These are phyloP conservation scores for Passer montanus DNA, from an alignment of 2,113 vertebrate species.

Conservation along the genomic window DNA sequence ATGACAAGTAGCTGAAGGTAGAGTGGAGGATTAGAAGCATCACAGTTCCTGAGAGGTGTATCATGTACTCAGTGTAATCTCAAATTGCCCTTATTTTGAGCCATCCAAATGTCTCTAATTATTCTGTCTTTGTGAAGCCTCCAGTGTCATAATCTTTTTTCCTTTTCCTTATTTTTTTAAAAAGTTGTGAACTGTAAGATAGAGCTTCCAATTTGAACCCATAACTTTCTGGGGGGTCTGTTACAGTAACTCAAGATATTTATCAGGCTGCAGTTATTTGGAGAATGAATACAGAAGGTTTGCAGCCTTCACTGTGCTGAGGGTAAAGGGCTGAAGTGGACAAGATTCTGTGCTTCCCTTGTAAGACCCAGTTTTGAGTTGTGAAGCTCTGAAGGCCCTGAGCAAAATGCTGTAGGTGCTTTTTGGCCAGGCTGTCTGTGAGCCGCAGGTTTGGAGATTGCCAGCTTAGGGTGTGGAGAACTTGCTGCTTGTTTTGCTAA, in stretches of 20 bases:
- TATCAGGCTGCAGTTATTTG: background rate
- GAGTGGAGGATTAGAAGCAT: background rate
- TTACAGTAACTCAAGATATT: background rate
- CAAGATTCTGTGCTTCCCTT: background rate
- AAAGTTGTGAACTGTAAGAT: background rate
- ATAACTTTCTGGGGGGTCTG: background rate
- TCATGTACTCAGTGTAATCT: background rate
- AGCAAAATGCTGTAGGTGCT: background rate
- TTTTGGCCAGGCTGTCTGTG: background rate
- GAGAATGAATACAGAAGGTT: background rate
- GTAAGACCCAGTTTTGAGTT: background rate
- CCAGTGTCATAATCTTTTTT: background rate
- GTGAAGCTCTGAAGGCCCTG: background rate
- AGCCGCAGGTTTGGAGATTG: background rate
- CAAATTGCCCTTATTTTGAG: background rate
- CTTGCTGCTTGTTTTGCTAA: background rate
- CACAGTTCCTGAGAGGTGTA: background rate
- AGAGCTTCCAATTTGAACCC: background rate
- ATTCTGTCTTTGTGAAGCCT: background rate
- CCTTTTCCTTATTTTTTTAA: rapidly evolving
- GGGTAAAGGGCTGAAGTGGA: background rate
- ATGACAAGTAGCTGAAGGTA: background rate
- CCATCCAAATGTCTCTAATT: background rate
- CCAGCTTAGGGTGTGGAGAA: background rate
- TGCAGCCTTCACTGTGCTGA: background rate